Conservation (phyloP, 2,113 vertebrate species). For the Bostrychus sinensis region DNA sequence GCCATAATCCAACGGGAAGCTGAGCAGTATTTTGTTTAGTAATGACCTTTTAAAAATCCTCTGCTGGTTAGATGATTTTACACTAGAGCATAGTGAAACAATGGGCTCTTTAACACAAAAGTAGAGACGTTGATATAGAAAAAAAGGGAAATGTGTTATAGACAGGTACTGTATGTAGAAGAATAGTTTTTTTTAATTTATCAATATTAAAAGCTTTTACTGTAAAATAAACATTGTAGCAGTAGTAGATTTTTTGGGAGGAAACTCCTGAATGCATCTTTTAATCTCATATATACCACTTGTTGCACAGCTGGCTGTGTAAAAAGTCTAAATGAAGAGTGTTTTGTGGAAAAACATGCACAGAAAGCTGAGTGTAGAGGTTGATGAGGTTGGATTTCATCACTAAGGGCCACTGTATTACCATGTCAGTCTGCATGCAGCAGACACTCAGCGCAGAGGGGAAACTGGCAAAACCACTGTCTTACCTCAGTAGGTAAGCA, state of each 20-base stretch:
- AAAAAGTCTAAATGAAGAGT: conserved; percentile 1
- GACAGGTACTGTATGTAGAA: too few species aligned
- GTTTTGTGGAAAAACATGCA: too few species aligned
- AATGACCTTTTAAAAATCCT: conserved; percentile 20
- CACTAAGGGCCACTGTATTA: conserved; percentile 8
- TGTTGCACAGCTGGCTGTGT: too few species aligned
- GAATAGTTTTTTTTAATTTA: too few species aligned
- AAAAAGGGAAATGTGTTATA: neutral
- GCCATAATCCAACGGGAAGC: conserved; percentile 52
- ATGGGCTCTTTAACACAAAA: conserved; percentile 4
- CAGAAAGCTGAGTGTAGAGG: conserved; percentile 47
- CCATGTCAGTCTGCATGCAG: conserved; percentile 10
- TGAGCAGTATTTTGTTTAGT: conserved; percentile 20
- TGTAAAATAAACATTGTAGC: too few species aligned
- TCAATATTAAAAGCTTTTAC: too few species aligned
- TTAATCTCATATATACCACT: too few species aligned
- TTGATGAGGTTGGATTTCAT: conserved; percentile 44
- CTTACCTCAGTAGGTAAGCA: conserved; percentile 54
- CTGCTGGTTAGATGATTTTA: conserved; percentile 8
- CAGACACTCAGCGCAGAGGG: conserved; percentile 22
- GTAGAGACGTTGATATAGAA: neutral
- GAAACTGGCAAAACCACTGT: conserved; percentile 34
- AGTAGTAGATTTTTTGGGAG: too few species aligned
- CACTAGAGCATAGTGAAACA: conserved; percentile 26
- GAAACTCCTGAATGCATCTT: too few species aligned